Conservation (phyloP, 2,797 vertebrate species). For the Hirundo rustica region DNA sequence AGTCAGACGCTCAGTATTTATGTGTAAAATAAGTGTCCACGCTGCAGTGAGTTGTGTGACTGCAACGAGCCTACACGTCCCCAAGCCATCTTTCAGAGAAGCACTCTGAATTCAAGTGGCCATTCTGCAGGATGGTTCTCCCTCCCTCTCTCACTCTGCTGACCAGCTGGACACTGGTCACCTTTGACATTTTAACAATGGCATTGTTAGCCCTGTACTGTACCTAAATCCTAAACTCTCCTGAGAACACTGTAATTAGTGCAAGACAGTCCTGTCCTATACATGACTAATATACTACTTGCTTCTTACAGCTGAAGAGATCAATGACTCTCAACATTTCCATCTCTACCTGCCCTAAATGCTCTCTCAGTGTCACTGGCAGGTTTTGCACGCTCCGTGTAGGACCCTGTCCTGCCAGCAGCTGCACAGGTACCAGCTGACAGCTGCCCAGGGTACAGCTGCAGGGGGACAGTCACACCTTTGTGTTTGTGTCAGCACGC, state of each 20-base stretch:
- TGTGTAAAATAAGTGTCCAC: background rate
- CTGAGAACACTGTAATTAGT: background rate
- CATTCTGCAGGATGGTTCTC: fast-evolving
- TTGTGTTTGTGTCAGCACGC: background rate
- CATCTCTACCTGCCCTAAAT: background rate
- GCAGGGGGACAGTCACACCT: background rate
- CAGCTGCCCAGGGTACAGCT: background rate
- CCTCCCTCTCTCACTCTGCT: background rate
- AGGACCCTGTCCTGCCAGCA: background rate
- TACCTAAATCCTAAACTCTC: background rate
- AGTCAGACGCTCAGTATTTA: background rate
- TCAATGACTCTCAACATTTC: background rate
- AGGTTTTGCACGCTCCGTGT: fast-evolving
- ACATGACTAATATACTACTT: background rate
- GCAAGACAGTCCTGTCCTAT: background rate
- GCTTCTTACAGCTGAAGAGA: background rate
- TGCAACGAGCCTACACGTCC: background rate
- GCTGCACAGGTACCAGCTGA: background rate
- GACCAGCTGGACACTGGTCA: background rate
- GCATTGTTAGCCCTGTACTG: too few relatives aligned
- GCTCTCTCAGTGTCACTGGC: background rate
- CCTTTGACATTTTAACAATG: background rate
- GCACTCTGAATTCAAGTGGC: background rate
- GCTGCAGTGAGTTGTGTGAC: background rate
- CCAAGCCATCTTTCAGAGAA: background rate